Conservation (phyloP, 1,140 invertebrate species). For the Caerostris darwini region DNA sequence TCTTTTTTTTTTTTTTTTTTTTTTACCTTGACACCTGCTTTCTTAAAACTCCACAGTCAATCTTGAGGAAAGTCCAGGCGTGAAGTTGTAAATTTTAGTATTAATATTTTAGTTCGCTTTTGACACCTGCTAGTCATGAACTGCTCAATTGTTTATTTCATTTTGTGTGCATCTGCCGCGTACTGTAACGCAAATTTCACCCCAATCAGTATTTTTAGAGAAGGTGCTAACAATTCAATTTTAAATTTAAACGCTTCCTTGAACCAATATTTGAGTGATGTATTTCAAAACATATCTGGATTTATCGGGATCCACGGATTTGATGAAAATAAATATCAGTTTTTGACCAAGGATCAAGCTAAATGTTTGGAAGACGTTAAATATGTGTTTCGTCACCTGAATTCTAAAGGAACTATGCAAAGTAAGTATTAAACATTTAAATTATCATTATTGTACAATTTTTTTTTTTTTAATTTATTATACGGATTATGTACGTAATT, state of each 20-base stretch:
- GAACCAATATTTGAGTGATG: background rate
- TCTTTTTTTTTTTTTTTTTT: background rate
- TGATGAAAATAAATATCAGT: background rate
- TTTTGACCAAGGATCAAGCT: background rate
- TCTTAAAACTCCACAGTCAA: too few species aligned
- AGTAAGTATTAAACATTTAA: conserved; percentile 1
- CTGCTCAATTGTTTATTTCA: conserved; percentile 7
- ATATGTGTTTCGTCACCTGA: conserved; percentile 17
- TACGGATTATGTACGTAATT: too few species aligned
- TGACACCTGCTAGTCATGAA: background rate
- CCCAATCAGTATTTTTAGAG: background rate
- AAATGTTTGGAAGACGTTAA: conserved; percentile 31
- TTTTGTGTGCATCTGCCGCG: background rate
- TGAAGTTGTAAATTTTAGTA: too few species aligned
- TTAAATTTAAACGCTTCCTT: background rate
- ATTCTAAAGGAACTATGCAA: conserved; percentile 41
- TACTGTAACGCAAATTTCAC: background rate
- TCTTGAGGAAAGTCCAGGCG: background rate
- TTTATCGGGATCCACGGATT: background rate
- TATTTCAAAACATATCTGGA: background rate
- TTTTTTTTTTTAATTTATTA: background rate
- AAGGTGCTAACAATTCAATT: background rate
- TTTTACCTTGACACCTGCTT: too few species aligned
- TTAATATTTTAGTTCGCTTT: background rate
- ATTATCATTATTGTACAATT: background rate